phyloP scores from a whole-genome alignment of 2,888 invertebrate species.

The Eristalinus aeneus region DNA sequence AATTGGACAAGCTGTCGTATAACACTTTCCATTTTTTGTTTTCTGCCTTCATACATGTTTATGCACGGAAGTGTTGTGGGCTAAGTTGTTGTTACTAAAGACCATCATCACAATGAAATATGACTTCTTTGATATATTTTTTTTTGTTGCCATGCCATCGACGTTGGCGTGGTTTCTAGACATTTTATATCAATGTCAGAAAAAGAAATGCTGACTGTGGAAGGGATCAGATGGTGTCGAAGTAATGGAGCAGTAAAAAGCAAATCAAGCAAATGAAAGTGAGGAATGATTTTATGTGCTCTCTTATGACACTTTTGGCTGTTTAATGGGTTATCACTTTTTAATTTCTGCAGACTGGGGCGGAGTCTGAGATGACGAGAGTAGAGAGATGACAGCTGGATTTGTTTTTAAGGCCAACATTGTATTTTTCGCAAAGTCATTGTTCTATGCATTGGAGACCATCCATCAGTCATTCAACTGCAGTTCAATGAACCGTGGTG shows the following conservation, averaged over 20 bases:
- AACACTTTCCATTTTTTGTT: slow-evolving; percentile 68
- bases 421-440: too few relatives aligned
- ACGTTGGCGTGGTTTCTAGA: not conserved
- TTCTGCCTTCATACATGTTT: not conserved
- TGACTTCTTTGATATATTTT: not conserved
- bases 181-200: not conserved
- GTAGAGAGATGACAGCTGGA: too few relatives aligned
- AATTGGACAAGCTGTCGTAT: slow-evolving; percentile 38
- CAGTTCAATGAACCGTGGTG: too few relatives aligned
- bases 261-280: slow-evolving; percentile 50
- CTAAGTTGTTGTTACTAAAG: slow-evolving; percentile 7
- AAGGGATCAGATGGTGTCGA: not conserved
- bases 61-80: slow-evolving; percentile 47
- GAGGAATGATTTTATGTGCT: slow-evolving; percentile 38
- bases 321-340: not conserved
- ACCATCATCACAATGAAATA: slow-evolving; percentile 1
- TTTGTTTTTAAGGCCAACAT: too few relatives aligned
- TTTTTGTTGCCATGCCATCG: not conserved
- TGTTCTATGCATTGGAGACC: too few relatives aligned
- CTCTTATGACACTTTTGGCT: slow-evolving; percentile 10
- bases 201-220: slow-evolving; percentile 12
- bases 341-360: not conserved
- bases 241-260: not conserved
- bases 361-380: too few relatives aligned
- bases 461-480: too few relatives aligned